Percentiles rank a stretch among this genome's conserved stretches.
phyloP scores from a whole-genome alignment of 2,888 invertebrate genomes.

The Gibbula magus region DNA sequence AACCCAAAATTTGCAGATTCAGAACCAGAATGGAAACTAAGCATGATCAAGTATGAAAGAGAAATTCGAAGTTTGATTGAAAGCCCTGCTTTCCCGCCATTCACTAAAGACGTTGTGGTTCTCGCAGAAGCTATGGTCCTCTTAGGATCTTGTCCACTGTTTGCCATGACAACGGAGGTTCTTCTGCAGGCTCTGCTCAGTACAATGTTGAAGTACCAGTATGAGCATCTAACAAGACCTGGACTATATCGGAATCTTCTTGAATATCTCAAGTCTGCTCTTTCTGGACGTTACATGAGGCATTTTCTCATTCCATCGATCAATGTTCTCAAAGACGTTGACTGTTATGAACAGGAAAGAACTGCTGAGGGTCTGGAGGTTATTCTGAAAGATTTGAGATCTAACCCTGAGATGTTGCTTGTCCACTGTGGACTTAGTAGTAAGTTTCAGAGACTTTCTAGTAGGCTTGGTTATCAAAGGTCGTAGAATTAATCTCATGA shows the following conservation, averaged over 20 bases:
- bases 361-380: background rate
- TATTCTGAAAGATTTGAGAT: background rate
- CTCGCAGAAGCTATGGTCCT: background rate
- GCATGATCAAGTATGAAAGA: background rate
- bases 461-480: no score
- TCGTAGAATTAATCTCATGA: no score
- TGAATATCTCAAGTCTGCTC: background rate
- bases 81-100: background rate
- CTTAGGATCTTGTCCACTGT: background rate
- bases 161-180: background rate
- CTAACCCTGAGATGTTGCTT: background rate
- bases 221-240: background rate
- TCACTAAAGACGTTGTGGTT: background rate
- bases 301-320: background rate
- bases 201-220: background rate
- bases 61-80: background rate
- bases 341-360: background rate
- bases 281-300: background rate
- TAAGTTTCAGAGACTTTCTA: background rate
- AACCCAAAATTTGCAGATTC: background rate
- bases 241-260: background rate
- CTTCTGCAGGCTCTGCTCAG: background rate
- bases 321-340: background rate
- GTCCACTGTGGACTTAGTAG: background rate
- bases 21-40: background rate